Conservation (phyloP, 1,140 invertebrate genomes). For the Zaprionus inermis region DNA sequence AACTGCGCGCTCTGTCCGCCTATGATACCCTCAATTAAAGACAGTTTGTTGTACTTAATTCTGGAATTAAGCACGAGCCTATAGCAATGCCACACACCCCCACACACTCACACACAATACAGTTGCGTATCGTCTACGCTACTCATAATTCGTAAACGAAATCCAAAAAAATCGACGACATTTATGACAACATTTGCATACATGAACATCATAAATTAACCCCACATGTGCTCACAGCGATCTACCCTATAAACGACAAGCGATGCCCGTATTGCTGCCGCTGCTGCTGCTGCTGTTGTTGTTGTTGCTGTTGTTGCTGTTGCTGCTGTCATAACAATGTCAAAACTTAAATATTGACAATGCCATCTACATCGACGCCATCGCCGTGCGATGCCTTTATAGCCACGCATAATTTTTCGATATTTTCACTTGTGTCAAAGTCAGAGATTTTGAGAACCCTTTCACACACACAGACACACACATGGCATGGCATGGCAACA, state of each 20-base stretch:
- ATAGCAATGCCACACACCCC: too few species aligned
- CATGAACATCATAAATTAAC: constrained; percentile 81
- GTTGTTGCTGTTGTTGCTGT: constrained; percentile 46
- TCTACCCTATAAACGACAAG: constrained; percentile 44
- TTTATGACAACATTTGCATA: constrained; percentile 81
- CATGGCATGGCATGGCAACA: neutral
- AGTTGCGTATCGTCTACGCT: constrained; percentile 26
- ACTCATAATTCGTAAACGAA: constrained; percentile 55
- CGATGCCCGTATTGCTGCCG: constrained; percentile 4
- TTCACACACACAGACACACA: constrained; percentile 36
- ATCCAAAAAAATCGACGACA: constrained; percentile 65
- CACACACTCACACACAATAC: too few species aligned
- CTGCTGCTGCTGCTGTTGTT: constrained; percentile 17
- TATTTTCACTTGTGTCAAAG: constrained; percentile 72
- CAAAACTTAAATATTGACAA: constrained; percentile 82
- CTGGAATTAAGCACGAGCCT: constrained; percentile 15
- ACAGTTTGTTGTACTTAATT: constrained; percentile 27
- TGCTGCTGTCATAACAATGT: constrained; percentile 71
- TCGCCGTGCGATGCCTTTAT: constrained; percentile 68
- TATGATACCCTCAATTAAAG: constrained; percentile 38
- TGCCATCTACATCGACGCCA: constrained; percentile 62
- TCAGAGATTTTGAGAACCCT: constrained; percentile 72
- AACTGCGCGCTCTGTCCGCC: neutral
- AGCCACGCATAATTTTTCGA: constrained; percentile 74
- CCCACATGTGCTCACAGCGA: constrained; percentile 49